These are phyloP conservation scores for Drosophila sechellia DNA, from an alignment of 1,140 invertebrate species.

Conservation along the genomic window DNA sequence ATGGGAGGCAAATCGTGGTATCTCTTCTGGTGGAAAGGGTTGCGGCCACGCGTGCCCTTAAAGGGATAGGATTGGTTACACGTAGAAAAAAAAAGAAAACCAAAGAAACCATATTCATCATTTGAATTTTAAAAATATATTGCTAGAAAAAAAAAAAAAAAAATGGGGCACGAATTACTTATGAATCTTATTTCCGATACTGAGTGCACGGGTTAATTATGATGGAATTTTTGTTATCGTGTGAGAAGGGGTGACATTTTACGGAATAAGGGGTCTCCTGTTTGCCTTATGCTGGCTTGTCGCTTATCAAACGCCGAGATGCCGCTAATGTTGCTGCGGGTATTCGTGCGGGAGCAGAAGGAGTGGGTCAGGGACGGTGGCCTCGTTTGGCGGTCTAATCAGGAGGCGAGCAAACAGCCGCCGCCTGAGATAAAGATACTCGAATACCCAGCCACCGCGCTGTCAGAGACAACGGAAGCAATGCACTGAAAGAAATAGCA, in stretches of 20 bases:
- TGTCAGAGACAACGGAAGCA: conserved; percentile 23
- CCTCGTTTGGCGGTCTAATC: conserved; percentile 69
- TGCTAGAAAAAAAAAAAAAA: background rate
- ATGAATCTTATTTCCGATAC: background rate
- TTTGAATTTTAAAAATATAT: no score
- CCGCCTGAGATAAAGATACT: conserved; percentile 65
- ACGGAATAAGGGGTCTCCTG: background rate
- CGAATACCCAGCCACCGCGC: conserved; percentile 18
- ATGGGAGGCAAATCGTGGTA: conserved; percentile 7
- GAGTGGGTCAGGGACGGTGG: background rate
- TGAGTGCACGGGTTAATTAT: conserved; percentile 1
- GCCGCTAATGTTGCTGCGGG: conserved; percentile 68
- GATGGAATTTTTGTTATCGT: conserved; percentile 1
- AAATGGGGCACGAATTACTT: background rate
- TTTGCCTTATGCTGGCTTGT: conserved; percentile 65
- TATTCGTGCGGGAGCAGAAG: conserved; percentile 37
- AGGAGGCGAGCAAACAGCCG: conserved; percentile 74
- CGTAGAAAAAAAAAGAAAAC: background rate
- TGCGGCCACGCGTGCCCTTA: conserved; percentile 31
- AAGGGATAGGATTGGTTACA: background rate
- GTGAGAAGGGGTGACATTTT: background rate
- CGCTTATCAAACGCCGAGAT: conserved; percentile 73
- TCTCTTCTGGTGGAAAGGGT: conserved; percentile 34
- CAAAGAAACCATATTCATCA: no score
- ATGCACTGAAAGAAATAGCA: conserved; percentile 15